Percentiles rank a stretch among this genome's conserved stretches.
These are phyloP conservation scores for Pelvicachromis taeniatus DNA, from an alignment of 2,113 vertebrate species.

Conservation along the genomic window DNA sequence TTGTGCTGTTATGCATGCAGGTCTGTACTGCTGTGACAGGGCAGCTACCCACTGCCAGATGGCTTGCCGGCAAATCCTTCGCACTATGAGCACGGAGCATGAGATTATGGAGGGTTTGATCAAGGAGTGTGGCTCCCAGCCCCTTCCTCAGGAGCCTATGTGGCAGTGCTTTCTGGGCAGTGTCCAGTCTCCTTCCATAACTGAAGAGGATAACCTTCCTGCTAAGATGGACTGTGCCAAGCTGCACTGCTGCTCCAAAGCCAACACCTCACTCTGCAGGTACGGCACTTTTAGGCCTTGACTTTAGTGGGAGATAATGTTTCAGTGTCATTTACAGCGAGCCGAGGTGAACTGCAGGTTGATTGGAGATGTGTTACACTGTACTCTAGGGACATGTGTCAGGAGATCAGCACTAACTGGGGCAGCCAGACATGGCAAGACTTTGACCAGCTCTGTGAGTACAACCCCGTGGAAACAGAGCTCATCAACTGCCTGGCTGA, in stretches of 20 bases:
- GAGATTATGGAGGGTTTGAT: constrained; percentile 98
- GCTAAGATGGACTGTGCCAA: constrained; percentile 94
- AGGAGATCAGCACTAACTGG: constrained; percentile 96
- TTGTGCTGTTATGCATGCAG: constrained; percentile 53
- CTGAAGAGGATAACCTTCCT: constrained; percentile 83
- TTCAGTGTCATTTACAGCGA: neutral
- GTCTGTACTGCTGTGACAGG: constrained; percentile 94
- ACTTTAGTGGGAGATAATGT: neutral
- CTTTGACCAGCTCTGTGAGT: constrained; percentile 95
- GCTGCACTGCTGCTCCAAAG: constrained; percentile 96
- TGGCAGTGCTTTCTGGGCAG: constrained; percentile 97
- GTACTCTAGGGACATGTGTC: constrained; percentile 84
- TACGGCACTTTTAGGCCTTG: constrained; percentile 24
- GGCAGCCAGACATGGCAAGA: constrained; percentile 97
- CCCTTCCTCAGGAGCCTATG: constrained; percentile 95
- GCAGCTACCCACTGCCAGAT: constrained; percentile 88
- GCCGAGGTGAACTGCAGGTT: neutral
- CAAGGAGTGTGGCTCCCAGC: constrained; percentile 86
- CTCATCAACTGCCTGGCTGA: constrained; percentile 96
- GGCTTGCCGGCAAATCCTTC: constrained; percentile 89
- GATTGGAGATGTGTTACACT: neutral
- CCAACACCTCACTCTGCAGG: constrained; percentile 94
- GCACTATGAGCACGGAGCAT: constrained; percentile 93
- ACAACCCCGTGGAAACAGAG: constrained; percentile 88
- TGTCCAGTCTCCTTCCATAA: constrained; percentile 82